A percentile compares a stretch with the other conserved stretches of the same genome.
phyloP scores from a whole-genome alignment of 2,888 invertebrate species.

The Xanthorhoe designata region DNA sequence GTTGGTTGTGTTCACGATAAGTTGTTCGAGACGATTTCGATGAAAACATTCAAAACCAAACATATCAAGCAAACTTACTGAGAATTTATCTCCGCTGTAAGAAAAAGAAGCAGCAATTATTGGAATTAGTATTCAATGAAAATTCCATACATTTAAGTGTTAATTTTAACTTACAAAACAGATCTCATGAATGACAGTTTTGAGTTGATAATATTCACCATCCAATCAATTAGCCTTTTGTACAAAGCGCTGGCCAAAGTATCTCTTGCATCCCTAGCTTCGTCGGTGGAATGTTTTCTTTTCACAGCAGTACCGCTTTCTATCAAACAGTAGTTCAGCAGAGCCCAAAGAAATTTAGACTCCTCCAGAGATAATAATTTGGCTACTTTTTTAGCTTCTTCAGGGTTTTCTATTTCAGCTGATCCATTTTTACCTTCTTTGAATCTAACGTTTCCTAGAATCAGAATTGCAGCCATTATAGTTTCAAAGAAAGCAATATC shows the following conservation, averaged over 20 bases:
- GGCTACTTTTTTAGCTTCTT: constrained; percentile 90
- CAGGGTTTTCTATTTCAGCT: constrained; percentile 90
- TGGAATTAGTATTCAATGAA: background rate
- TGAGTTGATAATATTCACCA: constrained; percentile 93
- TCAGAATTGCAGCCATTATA: constrained; percentile 90
- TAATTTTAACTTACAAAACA: constrained; percentile 90
- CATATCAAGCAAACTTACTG: constrained; percentile 93
- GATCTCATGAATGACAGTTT: constrained; percentile 93
- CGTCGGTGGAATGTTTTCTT: constrained; percentile 90
- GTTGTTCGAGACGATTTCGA: constrained; percentile 93
- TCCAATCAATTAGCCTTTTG: constrained; percentile 94
- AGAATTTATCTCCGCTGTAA: constrained; percentile 93
- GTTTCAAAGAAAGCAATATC: constrained; percentile 90
- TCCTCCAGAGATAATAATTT: constrained; percentile 91
- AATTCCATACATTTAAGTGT: background rate
- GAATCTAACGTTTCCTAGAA: constrained; percentile 93
- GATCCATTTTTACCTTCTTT: constrained; percentile 87
- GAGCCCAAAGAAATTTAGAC: constrained; percentile 93
- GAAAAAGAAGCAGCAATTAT: constrained; percentile 15
- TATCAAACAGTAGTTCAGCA: constrained; percentile 94
- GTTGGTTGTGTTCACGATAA: constrained; percentile 95
- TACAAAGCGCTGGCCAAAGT: constrained; percentile 94
- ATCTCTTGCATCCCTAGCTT: constrained; percentile 93
- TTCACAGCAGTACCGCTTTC: constrained; percentile 89
- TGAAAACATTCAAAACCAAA: constrained; percentile 97